Evolutionary conservation across 2,888 invertebrate species (phyloP).

Genomic region (Iphiclides podalirius): DNA sequence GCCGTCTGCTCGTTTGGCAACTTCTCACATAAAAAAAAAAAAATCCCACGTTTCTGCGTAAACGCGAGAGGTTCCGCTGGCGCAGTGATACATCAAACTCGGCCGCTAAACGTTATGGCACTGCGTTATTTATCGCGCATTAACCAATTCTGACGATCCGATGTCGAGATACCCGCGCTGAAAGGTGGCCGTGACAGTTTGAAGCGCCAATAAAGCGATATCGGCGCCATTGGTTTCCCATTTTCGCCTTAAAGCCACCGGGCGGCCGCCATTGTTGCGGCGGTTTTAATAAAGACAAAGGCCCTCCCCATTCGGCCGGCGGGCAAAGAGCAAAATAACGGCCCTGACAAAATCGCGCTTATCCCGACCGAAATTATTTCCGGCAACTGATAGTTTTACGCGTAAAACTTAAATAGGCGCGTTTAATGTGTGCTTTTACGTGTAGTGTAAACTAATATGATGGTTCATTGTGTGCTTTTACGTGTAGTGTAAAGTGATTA

Average conservation of each 20-base stretch:
- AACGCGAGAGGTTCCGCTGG: too few species aligned
- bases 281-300: constrained; percentile 36
- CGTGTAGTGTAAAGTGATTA: too few species aligned
- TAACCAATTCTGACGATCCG: neutral
- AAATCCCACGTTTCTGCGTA: too few species aligned
- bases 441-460: too few species aligned
- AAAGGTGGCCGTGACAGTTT: constrained; percentile 12
- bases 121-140: neutral
- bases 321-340: constrained; percentile 31
- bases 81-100: too few species aligned
- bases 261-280: constrained; percentile 36
- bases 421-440: too few species aligned
- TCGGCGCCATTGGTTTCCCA: constrained; percentile 49
- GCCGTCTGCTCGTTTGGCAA: too few species aligned
- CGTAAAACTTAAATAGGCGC: too few species aligned
- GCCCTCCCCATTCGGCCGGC: constrained; percentile 27
- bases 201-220: constrained; percentile 34
- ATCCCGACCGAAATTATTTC: neutral
- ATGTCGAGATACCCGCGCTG: neutral
- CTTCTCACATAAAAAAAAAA: too few species aligned
- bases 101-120: too few species aligned
- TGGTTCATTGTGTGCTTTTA: too few species aligned
- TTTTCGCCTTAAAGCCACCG: constrained; percentile 43
- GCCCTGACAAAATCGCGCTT: constrained; percentile 21
- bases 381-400: neutral